Percentiles rank a stretch among this genome's conserved stretches.
Evolutionary conservation across 2,888 invertebrate genomes (phyloP).

Genomic region (Graphium colonna): DNA sequence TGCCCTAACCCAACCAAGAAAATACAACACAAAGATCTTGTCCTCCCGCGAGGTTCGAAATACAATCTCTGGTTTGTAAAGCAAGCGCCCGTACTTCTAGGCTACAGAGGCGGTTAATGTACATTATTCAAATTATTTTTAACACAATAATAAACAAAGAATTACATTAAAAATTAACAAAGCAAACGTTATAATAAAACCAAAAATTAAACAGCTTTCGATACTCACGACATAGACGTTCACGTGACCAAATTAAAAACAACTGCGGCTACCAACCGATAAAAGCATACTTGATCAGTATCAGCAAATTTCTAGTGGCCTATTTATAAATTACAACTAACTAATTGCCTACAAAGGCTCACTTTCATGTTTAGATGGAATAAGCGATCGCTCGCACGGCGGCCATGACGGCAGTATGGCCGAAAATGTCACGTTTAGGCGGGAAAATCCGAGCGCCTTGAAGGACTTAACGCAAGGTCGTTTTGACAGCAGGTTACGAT

Average conservation of each 20-base stretch:
- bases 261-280: neutral
- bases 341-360: slow-evolving; percentile 23
- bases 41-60: no score
- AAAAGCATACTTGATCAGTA: slow-evolving; percentile 10
- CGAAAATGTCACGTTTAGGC: slow-evolving; percentile 23
- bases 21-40: no score
- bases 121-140: no score
- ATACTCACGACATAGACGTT: neutral
- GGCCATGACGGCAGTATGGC: slow-evolving; percentile 14
- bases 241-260: slow-evolving; percentile 13
- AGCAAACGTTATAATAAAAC: neutral
- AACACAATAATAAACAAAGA: no score
- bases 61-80: no score
- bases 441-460: slow-evolving; percentile 19
- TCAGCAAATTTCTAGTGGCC: neutral
- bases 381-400: slow-evolving; percentile 25
- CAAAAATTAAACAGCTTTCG: no score
- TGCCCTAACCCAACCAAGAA: no score
- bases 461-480: slow-evolving; percentile 15
- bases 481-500: slow-evolving; percentile 10
- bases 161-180: neutral
- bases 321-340: slow-evolving; percentile 17
- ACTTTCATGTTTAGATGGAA: slow-evolving; percentile 28
- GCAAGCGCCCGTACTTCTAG: no score
- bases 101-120: no score